Evolutionary conservation across 2,797 vertebrate genomes (phyloP), one percentile per base, ranked within the genome.

Genomic region (Tapirus indicus): DNA sequence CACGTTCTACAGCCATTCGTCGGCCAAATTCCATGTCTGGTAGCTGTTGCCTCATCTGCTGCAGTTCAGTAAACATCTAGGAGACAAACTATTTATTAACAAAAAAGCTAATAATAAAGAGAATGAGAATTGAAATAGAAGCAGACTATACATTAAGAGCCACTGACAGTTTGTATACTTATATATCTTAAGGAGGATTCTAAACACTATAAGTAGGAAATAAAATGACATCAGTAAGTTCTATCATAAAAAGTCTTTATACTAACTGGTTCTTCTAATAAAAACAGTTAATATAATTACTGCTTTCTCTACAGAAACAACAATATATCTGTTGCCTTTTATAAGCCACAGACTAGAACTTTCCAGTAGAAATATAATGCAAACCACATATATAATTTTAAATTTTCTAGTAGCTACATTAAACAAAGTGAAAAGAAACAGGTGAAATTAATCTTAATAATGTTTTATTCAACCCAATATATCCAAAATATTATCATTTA

Each of bases 1-100:
- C 99, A 94, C 99, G 98, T 97, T 99, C 99, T 97, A 99, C 99
- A 18, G 99, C 99, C 99, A 99, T 99, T 75, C 99, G 99, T 79
- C 99, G 99, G 49, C 99, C 99, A 94, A 99, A 99, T 98, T 99
- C 99, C 99, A 99, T 99, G 98, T 99, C 99, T 5, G 99, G 99
- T 52, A 99, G 99, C 94, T 99, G 99, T 95, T 99, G 99, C 88
- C 99, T 99, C 99, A 99, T 99, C 98, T 99, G 99, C 97, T 99
- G 99, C 97, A 99, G 98, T 98, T 99, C 99, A 84, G 99, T 99
- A 98, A 99, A 99, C 99, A 99, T 99, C 99, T 99, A 95, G 85
- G 89, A 91, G 96, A 96, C 71, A 98, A 95, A 78, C 23, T 74
- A 72, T 78, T 89, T 94, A 96, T 96, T 97, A 95, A 87, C 58